Conservation (phyloP, 2,113 vertebrate species). For the Ancistrus triradiatus region DNA sequence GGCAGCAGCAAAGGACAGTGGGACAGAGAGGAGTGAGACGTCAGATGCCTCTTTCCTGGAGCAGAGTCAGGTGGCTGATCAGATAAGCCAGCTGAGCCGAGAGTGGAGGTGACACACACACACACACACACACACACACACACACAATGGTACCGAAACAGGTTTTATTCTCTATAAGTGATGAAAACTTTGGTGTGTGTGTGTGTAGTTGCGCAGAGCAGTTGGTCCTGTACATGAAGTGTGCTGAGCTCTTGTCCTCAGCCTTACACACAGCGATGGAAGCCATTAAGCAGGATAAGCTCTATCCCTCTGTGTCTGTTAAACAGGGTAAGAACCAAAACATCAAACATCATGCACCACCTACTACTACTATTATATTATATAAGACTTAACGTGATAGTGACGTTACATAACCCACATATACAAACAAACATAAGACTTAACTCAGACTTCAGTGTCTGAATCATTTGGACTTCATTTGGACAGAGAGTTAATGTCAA, state of each 20-base stretch:
- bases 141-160: neutral
- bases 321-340: constrained; percentile 78
- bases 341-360: neutral
- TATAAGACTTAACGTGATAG: too few relatives aligned
- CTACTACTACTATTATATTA: too few relatives aligned
- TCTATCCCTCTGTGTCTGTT: constrained; percentile 83
- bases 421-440: too few relatives aligned
- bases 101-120: constrained; percentile 82
- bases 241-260: constrained; percentile 83
- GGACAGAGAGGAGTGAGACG: constrained; percentile 56
- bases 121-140: neutral
- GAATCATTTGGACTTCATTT: too few relatives aligned
- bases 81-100: constrained; percentile 88
- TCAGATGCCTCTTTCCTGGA: constrained; percentile 73
- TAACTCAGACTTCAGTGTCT: too few relatives aligned
- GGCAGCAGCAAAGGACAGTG: constrained; percentile 74
- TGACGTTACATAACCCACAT: too few relatives aligned
- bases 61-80: constrained; percentile 89
- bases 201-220: constrained; percentile 84
- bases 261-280: constrained; percentile 82
- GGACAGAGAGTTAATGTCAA: too few relatives aligned
- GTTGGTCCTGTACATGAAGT: constrained; percentile 90
- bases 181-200: constrained; percentile 2
- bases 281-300: constrained; percentile 78
- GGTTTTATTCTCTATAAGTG: neutral